These are phyloP conservation scores for Hippopotamyrus pictus DNA, from an alignment of 2,797 vertebrate genomes.

Conservation along the genomic window DNA sequence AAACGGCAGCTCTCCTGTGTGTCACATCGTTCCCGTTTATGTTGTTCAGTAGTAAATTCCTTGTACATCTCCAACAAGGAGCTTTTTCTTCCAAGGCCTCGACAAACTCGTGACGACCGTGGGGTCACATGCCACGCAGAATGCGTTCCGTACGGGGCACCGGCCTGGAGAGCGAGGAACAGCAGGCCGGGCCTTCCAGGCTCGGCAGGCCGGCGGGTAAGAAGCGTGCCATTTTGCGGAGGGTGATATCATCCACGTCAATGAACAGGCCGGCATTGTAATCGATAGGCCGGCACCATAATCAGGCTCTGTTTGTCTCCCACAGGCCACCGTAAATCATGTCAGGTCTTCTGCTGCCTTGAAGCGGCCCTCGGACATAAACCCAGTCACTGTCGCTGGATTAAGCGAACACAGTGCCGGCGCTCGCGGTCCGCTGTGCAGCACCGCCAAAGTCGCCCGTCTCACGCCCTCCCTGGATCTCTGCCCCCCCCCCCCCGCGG, in stretches of 20 bases:
- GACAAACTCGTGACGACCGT: background rate
- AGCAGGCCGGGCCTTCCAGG: background rate
- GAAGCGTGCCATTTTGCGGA: background rate
- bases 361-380: background rate
- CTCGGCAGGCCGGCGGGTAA: background rate
- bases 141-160: background rate
- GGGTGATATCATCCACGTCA: background rate
- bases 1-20: background rate
- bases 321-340: conserved; percentile 3
- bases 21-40: background rate
- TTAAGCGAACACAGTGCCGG: background rate
- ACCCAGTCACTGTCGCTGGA: background rate
- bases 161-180: background rate
- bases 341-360: background rate
- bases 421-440: background rate
- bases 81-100: background rate
- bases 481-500: background rate
- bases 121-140: background rate
- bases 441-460: background rate
- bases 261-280: background rate
- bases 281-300: background rate
- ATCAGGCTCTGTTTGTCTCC: background rate
- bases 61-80: background rate
- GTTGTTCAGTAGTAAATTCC: background rate
- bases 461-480: background rate